Evolutionary conservation across 2,113 vertebrate genomes (phyloP).

Genomic region (sheep (Ovis aries)): ARS-UI_Ramb_v3.0 NC_056058.1:47844001-47844500

Average conservation of each 20-base stretch:
- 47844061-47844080: not conserved
- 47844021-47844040: not conserved
- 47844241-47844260: not conserved
- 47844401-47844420: not conserved
- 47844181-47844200: not conserved
- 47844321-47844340: not conserved
- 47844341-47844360: not conserved
- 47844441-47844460: not conserved
- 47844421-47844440: slow-evolving; percentile 18
- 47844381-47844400: slow-evolving; percentile 20
- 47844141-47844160: not conserved
- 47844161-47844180: not conserved
- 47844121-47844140: not conserved
- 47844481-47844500: not conserved
- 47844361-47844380: not conserved
- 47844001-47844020: not conserved
- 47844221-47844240: not conserved
- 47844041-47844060: not conserved
- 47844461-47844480: not conserved
- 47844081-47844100: not conserved
- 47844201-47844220: not conserved
- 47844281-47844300: not conserved
- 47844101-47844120: not conserved
- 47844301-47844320: not conserved
- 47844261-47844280: not conserved